Percentiles rank a stretch among this genome's conserved stretches.
Conservation (phyloP, 2,113 vertebrate species). For the Anguilla rostrata region DNA sequence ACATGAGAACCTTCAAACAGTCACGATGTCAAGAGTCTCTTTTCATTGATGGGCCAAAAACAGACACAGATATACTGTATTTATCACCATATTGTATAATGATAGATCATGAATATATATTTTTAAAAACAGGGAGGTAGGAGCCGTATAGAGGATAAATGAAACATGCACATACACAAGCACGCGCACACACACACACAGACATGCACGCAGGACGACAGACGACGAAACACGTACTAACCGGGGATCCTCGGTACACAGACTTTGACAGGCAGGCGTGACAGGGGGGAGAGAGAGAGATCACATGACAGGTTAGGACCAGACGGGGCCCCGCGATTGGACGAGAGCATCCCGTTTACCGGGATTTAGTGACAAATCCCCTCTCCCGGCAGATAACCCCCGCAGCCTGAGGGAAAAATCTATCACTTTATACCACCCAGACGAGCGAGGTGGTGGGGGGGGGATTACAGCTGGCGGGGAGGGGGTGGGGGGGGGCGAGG, state of each 20-base stretch:
- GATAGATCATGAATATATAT: neutral
- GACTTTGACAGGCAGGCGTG: slow-evolving; percentile 69
- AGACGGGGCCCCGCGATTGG: slow-evolving; percentile 41
- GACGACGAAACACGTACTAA: slow-evolving; percentile 70
- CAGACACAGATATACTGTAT: neutral
- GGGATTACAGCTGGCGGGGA: slow-evolving; percentile 57
- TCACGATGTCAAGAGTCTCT: no score
- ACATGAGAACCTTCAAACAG: neutral
- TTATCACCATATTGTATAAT: neutral
- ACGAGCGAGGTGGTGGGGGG: slow-evolving; percentile 35
- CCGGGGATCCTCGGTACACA: slow-evolving; percentile 96
- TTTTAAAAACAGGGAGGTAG: neutral
- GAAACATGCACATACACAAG: neutral
- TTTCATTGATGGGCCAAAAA: neutral
- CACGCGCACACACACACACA: neutral
- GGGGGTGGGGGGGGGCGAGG: slow-evolving; percentile 32
- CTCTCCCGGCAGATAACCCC: slow-evolving; percentile 49
- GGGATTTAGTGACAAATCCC: slow-evolving; percentile 41
- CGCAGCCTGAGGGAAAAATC: slow-evolving; percentile 51
- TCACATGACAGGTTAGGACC: slow-evolving; percentile 36
- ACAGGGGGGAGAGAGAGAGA: slow-evolving; percentile 13
- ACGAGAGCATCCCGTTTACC: slow-evolving; percentile 49
- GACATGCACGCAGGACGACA: slow-evolving; percentile 5
- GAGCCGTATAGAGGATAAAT: no score
- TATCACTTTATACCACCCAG: slow-evolving; percentile 49